A percentile compares a stretch with the other conserved stretches of the same genome.
Evolutionary conservation across 2,113 vertebrate genomes (phyloP).

Genomic region (Tragelaphus buxtoni): DNA sequence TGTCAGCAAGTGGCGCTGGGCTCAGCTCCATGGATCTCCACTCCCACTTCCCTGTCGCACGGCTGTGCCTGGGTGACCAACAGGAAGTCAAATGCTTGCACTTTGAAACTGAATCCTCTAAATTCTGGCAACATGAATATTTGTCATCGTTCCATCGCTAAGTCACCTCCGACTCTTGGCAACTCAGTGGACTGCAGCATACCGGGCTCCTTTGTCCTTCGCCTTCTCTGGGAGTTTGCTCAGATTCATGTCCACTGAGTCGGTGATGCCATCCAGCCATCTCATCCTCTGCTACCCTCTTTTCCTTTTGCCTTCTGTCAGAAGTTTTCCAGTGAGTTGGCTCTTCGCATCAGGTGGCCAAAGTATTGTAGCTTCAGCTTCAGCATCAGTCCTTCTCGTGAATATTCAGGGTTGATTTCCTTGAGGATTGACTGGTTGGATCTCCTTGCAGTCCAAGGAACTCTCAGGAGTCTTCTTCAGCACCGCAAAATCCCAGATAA

Average conservation of each 20-base stretch:
- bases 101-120: not conserved
- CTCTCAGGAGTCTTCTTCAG: not conserved
- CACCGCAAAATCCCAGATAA: not conserved
- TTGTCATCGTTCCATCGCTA: not conserved
- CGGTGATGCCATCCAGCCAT: not conserved
- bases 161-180: not conserved
- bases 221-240: not conserved
- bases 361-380: not conserved
- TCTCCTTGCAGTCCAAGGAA: not conserved
- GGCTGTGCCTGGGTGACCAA: not conserved
- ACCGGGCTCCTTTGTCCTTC: not conserved
- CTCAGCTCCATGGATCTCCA: not conserved
- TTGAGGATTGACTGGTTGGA: not conserved
- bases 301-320: not conserved
- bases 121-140: not conserved
- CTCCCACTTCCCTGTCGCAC: not conserved
- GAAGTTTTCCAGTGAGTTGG: not conserved
- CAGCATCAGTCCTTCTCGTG: not conserved
- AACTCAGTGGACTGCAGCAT: not conserved
- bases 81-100: not conserved
- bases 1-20: not conserved
- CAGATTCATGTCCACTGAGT: not conserved
- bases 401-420: not conserved
- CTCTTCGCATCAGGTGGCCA: not conserved
- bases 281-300: not conserved